Evolutionary conservation across 2,888 invertebrate species (phyloP), one percentile per base, ranked within the genome.

Genomic region (Rhagophthalmus giganteus): DNA sequence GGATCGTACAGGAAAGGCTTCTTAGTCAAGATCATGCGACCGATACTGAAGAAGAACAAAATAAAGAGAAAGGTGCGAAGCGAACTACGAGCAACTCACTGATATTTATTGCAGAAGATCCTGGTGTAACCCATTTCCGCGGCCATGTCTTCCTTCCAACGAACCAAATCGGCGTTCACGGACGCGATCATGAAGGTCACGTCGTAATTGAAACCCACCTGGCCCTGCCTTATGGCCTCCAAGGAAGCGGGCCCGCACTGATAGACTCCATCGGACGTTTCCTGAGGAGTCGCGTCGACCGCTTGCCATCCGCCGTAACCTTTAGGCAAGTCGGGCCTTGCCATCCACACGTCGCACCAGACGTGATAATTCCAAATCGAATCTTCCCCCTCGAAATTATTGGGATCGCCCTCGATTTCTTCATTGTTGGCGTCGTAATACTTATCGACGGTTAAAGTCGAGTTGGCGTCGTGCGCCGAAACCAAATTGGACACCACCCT

Each of bases 241-340:
- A 90, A 69, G 0, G 91, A 85, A 0, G 88, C 84, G 5, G 92
- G 91, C 0, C 92, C 91, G 63, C 88, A 89, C 55, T 88, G 88
- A 73, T 80, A 90, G 51, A 83, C 66, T 0, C 84, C 84, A 25
- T 83, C 81, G 2, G 89, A 89, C 0, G 79, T 80, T 71, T 91
- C 90, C 70, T 91, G 91, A 0, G 92, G 91, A 0, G 92, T 92
- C 0, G 90, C 84, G 67, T 93, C 92, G 32, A 91, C 81, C 0
- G 88, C 90, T 75, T 93, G 92, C 92, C 92, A 93, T n/a, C 92
- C 92, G 0, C 89, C 90, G 67, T 87, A 90, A 7, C 88, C 86
- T 81, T 56, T 32, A 1, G 85, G 85, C 15, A 88, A 78, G 70
- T 92, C 91, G 4, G 87, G 86, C 48, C 92, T 77, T 0, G 86